Evolutionary conservation across 2,888 invertebrate species (phyloP).

Genomic region (Hydrotaea cyrtoneurina): DNA sequence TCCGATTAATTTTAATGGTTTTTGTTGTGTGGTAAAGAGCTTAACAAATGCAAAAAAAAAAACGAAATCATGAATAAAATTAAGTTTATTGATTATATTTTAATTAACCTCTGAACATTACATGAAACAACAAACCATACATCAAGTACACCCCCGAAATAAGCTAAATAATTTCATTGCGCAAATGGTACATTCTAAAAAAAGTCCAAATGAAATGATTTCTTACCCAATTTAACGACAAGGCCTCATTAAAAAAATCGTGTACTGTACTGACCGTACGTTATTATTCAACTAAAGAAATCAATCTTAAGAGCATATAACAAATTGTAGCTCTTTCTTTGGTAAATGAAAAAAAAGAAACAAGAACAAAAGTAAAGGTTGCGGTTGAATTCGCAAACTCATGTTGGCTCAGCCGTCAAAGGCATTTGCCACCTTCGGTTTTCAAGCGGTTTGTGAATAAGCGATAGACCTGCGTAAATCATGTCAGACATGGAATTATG

Average conservation of each 20-base stretch:
- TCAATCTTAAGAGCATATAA: not conserved
- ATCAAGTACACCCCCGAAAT: not conserved
- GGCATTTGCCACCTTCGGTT: not conserved
- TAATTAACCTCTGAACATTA: slow-evolving; percentile 31
- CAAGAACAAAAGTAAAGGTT: not conserved
- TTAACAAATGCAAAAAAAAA: not conserved
- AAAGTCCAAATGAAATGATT: too few species aligned
- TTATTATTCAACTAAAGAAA: not conserved
- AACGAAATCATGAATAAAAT: not conserved
- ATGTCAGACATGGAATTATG: not conserved
- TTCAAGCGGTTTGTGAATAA: not conserved
- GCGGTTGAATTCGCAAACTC: not conserved
- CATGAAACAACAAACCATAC: not conserved
- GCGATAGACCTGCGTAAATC: not conserved
- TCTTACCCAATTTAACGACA: too few species aligned
- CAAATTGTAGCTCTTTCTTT: not conserved
- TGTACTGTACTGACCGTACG: too few species aligned
- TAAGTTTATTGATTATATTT: slow-evolving; percentile 33
- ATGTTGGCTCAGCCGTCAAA: not conserved
- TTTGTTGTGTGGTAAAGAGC: not conserved
- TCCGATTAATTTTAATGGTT: slow-evolving; percentile 35
- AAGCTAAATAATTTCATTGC: too few species aligned
- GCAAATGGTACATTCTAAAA: too few species aligned
- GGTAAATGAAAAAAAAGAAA: not conserved
- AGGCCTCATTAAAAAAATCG: not conserved